A percentile compares a stretch with the other conserved stretches of the same genome.
These are phyloP conservation scores for Ophonus ardosiacus DNA, from an alignment of 2,888 invertebrate genomes.

Conservation along the genomic window DNA sequence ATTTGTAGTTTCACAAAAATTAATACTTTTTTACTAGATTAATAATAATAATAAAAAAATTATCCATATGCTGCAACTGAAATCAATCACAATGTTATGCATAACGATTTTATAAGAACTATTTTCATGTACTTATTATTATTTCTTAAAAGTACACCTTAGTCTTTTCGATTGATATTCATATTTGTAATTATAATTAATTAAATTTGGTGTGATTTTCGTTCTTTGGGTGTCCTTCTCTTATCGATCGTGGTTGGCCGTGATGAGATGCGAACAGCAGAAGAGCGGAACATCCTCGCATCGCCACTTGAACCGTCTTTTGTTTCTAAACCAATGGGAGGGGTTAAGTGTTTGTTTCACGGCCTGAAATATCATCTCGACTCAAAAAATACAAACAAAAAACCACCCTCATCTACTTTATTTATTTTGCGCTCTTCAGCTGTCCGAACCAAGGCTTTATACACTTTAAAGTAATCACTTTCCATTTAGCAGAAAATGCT, in stretches of 20 bases:
- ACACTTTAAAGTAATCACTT: too few relatives aligned
- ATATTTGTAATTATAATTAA: background rate
- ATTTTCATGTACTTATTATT: too few relatives aligned
- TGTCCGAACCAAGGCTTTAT: background rate
- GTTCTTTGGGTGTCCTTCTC: background rate
- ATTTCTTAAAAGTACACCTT: too few relatives aligned
- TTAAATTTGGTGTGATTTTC: background rate
- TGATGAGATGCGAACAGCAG: constrained; percentile 40
- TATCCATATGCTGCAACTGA: too few relatives aligned
- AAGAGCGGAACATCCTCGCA: background rate
- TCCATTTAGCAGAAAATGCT: background rate
- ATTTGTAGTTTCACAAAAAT: too few relatives aligned
- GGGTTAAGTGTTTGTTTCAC: constrained; percentile 29
- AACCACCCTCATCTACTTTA: background rate
- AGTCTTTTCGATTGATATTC: background rate
- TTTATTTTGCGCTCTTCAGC: background rate
- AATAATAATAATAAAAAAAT: too few relatives aligned
- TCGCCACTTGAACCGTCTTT: constrained; percentile 23
- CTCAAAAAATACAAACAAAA: constrained; percentile 19
- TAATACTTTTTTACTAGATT: too few relatives aligned
- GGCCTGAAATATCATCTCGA: constrained; percentile 13
- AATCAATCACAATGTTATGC: too few relatives aligned
- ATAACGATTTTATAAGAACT: too few relatives aligned
- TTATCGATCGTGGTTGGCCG: background rate
- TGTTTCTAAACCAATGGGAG: constrained; percentile 26